Conservation (phyloP, 2,797 vertebrate species). For the Sebastes elongatus region DNA sequence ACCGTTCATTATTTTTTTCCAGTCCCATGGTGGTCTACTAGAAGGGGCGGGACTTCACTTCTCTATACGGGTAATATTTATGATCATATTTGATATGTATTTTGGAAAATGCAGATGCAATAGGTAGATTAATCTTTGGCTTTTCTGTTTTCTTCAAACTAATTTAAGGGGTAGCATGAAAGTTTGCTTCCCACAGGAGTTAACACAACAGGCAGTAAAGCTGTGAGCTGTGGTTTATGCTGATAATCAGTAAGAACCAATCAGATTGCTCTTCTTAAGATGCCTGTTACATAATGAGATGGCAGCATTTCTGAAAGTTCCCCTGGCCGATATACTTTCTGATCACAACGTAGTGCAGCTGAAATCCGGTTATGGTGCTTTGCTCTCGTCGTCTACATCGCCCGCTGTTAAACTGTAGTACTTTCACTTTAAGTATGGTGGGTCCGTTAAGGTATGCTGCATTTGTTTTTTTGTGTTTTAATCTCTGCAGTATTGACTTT, state of each 20-base stretch:
- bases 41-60: no score
- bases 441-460: conserved; percentile 7
- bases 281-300: conserved; percentile 30
- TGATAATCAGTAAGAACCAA: conserved; percentile 44
- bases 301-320: not conserved
- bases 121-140: no score
- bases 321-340: not conserved
- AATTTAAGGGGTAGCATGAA: not conserved
- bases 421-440: not conserved
- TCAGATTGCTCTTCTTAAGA: conserved; percentile 31
- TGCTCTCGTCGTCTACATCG: not conserved
- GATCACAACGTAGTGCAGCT: not conserved
- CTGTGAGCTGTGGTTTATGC: conserved; percentile 36
- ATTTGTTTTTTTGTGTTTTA: not conserved
- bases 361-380: not conserved
- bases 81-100: not conserved
- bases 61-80: no score
- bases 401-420: not conserved
- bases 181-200: not conserved
- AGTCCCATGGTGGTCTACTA: no score
- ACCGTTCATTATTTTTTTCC: no score
- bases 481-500: not conserved
- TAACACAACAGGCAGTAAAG: not conserved
- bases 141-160: not conserved
- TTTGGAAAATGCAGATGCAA: not conserved